Conservation (phyloP, 2,797 vertebrate species). For the Eulemur mongoz region DNA sequence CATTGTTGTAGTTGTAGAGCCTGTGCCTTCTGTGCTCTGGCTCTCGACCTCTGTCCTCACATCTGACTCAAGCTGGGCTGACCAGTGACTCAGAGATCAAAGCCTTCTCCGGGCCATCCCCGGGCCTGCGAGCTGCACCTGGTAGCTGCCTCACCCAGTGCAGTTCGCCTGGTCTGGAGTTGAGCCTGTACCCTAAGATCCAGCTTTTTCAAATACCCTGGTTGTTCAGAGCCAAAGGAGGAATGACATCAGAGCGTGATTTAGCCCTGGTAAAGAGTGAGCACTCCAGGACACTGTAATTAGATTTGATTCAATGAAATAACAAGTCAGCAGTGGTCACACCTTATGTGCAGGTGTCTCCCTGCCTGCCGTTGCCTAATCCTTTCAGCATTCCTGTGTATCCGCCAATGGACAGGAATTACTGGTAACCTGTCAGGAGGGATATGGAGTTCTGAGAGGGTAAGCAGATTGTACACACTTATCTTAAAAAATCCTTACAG, state of each 20-base stretch:
- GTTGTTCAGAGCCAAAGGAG: background rate
- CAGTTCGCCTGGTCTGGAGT: background rate
- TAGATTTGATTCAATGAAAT: background rate
- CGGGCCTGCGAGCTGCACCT: background rate
- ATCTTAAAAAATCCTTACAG: background rate
- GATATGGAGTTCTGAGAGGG: background rate
- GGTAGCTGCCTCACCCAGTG: too few relatives aligned
- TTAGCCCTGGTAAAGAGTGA: background rate
- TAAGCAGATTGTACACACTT: background rate
- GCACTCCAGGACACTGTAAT: background rate
- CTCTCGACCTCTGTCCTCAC: background rate
- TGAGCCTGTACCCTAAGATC: background rate
- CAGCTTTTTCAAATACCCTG: background rate
- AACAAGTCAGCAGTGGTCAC: background rate
- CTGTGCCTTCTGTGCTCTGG: too few relatives aligned
- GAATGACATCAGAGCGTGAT: slow-evolving; percentile 1
- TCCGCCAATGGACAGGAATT: background rate
- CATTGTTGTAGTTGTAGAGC: background rate
- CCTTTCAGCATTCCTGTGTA: background rate
- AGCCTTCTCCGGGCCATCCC: background rate
- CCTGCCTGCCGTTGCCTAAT: background rate
- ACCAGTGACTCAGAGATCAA: background rate
- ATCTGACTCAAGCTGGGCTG: background rate
- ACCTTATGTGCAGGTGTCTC: background rate
- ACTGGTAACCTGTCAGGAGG: background rate